Percentiles rank a stretch among this genome's conserved stretches.
Conservation (phyloP, 2,113 vertebrate genomes). For the Symphodus melops region DNA sequence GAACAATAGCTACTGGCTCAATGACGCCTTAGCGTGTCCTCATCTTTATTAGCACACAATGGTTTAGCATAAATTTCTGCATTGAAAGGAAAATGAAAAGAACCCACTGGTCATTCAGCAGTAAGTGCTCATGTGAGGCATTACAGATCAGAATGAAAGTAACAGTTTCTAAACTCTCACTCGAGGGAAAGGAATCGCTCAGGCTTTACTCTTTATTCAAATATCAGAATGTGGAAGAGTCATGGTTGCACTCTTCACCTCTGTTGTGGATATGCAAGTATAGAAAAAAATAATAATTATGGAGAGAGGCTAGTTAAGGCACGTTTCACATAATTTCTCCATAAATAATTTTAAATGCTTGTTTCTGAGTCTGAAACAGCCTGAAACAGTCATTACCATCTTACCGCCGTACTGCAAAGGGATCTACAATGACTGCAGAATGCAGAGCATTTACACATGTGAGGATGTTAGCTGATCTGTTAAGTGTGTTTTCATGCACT, state of each 20-base stretch:
- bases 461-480: background rate
- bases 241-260: background rate
- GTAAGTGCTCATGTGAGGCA: slow-evolving; percentile 20
- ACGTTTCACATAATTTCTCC: background rate
- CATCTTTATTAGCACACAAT: slow-evolving; percentile 55
- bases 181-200: background rate
- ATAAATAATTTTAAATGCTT: background rate
- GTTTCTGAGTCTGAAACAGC: background rate
- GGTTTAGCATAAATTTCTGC: slow-evolving; percentile 51
- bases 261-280: background rate
- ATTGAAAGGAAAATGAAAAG: slow-evolving; percentile 45
- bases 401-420: background rate
- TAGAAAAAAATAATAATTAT: background rate
- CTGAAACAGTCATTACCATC: background rate
- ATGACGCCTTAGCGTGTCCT: slow-evolving; percentile 37
- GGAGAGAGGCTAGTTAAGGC: background rate
- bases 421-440: background rate
- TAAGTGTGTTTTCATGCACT: background rate
- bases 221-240: background rate
- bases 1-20: slow-evolving; percentile 38
- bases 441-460: background rate
- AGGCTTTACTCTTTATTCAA: slow-evolving; percentile 5
- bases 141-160: slow-evolving; percentile 22
- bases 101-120: slow-evolving; percentile 44
- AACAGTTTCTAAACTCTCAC: no score